A percentile compares a stretch with the other conserved stretches of the same genome.
Evolutionary conservation across 2,797 vertebrate species (phyloP).

Genomic region (Cuniculus paca): DNA sequence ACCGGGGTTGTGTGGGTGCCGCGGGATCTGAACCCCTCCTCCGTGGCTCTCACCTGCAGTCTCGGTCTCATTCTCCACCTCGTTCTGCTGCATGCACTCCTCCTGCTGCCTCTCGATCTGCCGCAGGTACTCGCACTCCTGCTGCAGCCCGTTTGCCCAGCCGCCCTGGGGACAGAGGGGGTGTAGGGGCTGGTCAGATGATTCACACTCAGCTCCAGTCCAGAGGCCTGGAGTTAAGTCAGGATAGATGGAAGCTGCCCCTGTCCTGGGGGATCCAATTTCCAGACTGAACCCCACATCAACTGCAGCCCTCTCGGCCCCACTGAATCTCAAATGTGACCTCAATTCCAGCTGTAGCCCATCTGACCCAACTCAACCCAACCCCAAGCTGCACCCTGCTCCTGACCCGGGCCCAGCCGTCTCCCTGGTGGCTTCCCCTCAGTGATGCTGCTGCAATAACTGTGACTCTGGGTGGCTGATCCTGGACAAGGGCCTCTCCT

Average conservation of each 20-base stretch:
- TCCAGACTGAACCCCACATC: not conserved
- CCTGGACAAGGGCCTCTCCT: not conserved
- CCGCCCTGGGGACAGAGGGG: constrained; percentile 49
- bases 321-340: not conserved
- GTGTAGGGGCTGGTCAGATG: not conserved
- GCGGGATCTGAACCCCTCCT: fast-evolving
- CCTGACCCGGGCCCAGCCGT: not conserved
- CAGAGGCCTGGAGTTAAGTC: not conserved
- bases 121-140: constrained; percentile 83
- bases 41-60: constrained; percentile 84
- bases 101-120: constrained; percentile 82
- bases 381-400: not conserved
- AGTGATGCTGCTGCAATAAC: not conserved
- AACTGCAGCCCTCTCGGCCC: not conserved
- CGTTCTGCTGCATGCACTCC: constrained; percentile 81
- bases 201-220: fast-evolving
- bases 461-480: fast-evolving
- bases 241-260: too few relatives aligned
- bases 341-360: not conserved
- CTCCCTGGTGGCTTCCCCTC: not conserved
- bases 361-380: not conserved
- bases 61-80: constrained; percentile 85
- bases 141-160: constrained; percentile 1
- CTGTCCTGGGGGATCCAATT: not conserved
- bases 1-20: fast-evolving